Percentiles rank a stretch among this genome's conserved stretches.
phyloP scores from a whole-genome alignment of 2,113 vertebrate species.

The Pelvicachromis taeniatus region DNA sequence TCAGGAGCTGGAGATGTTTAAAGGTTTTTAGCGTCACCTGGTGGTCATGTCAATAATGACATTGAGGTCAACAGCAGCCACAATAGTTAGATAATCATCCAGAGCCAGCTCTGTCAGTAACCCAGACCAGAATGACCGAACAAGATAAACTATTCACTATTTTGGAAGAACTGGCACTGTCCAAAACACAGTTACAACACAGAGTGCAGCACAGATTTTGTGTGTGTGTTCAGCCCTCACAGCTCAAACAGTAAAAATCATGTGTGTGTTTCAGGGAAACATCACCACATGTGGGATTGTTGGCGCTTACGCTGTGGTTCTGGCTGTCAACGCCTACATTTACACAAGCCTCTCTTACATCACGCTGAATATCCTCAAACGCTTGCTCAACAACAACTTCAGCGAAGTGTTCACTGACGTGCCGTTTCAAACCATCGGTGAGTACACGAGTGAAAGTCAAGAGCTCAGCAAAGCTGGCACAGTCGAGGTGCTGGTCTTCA shows the following conservation, averaged over 20 bases:
- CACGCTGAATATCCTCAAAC: slow-evolving; percentile 85
- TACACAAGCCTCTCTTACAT: slow-evolving; percentile 91
- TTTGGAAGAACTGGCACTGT: background rate
- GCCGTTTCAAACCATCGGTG: slow-evolving; percentile 87
- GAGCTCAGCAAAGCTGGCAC: background rate
- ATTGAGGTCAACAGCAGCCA: background rate
- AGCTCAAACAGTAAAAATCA: background rate
- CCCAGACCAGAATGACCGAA: background rate
- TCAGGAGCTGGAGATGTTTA: background rate
- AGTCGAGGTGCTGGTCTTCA: background rate
- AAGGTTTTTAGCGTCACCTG: background rate
- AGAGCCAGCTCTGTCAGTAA: no score
- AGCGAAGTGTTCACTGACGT: slow-evolving; percentile 77
- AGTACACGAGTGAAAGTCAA: slow-evolving; percentile 22
- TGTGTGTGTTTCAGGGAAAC: slow-evolving; percentile 77
- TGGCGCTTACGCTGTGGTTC: slow-evolving; percentile 81
- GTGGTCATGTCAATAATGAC: background rate
- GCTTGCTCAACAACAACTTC: slow-evolving; percentile 81
- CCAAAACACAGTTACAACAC: background rate
- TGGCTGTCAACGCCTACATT: slow-evolving; percentile 83
- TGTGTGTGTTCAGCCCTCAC: background rate
- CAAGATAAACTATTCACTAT: background rate
- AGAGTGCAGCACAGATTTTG: background rate
- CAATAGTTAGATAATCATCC: background rate
- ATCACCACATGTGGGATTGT: slow-evolving; percentile 82